These are phyloP conservation scores for Mya arenaria DNA, from an alignment of 1,140 invertebrate genomes.

Conservation along the genomic window DNA sequence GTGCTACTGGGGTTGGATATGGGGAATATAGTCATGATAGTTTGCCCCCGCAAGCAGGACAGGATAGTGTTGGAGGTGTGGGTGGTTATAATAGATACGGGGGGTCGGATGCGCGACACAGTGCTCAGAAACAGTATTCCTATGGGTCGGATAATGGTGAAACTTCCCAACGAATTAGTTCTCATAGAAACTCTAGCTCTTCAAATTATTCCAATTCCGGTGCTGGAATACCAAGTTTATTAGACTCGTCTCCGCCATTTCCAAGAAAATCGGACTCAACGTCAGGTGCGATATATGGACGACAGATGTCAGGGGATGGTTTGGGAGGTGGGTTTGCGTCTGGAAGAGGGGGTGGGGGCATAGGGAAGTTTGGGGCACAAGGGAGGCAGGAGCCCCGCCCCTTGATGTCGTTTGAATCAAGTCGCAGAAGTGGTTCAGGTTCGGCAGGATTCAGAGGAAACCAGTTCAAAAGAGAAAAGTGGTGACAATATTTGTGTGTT, in stretches of 20 bases:
- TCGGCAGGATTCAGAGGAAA: constrained; percentile 24
- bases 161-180: constrained; percentile 13
- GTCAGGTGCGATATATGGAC: not conserved
- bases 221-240: constrained; percentile 13
- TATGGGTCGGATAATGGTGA: constrained; percentile 43
- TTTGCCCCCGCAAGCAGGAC: too few relatives aligned
- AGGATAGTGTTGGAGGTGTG: not conserved
- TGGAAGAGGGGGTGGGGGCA: not conserved
- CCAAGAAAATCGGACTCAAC: not conserved
- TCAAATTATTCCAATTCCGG: constrained; percentile 21
- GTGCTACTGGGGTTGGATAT: too few relatives aligned
- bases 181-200: constrained; percentile 40
- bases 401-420: constrained; percentile 41
- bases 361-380: not conserved
- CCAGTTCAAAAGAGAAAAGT: not conserved
- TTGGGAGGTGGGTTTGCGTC: not conserved
- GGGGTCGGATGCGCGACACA: not conserved
- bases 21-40: constrained; percentile 11
- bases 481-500: not conserved
- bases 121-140: constrained; percentile 48
- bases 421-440: not conserved
- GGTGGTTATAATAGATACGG: not conserved
- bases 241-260: constrained; percentile 25
- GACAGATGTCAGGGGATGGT: constrained; percentile 28
- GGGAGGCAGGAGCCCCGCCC: constrained; percentile 18